Percentiles rank a stretch among this genome's conserved stretches.
Evolutionary conservation across 2,113 vertebrate species (phyloP).

Genomic region (Platanista minor): DNA sequence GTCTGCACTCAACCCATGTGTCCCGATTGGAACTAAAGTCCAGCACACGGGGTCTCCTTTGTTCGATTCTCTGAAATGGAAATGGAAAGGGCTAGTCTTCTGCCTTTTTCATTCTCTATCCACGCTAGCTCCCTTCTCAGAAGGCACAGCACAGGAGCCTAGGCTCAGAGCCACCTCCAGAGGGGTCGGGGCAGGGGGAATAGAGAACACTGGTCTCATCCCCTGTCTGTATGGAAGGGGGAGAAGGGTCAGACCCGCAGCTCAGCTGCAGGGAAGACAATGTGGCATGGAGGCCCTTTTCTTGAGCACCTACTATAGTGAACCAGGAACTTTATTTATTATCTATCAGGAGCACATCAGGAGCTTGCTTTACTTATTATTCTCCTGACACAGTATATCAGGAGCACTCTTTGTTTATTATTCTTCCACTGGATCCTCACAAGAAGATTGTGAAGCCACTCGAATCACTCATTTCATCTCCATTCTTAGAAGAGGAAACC

Average conservation of each 20-base stretch:
- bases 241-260: background rate
- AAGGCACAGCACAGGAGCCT: background rate
- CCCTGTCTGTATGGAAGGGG: fast-evolving
- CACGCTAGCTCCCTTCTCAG: background rate
- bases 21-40: background rate
- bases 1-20: background rate
- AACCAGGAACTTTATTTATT: background rate
- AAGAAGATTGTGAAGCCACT: background rate
- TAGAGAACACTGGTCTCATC: background rate
- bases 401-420: background rate
- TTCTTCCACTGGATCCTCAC: background rate
- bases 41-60: background rate
- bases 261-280: background rate
- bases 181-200: fast-evolving
- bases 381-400: background rate
- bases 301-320: fast-evolving
- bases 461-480: too few species aligned
- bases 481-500: background rate
- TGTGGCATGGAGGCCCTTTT: background rate
- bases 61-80: background rate
- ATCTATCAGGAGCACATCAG: background rate
- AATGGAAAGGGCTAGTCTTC: background rate
- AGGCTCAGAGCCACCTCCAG: background rate
- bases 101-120: background rate
- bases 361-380: background rate